phyloP scores from a whole-genome alignment of 2,113 vertebrate species.

The Heptranchias perlo region DNA sequence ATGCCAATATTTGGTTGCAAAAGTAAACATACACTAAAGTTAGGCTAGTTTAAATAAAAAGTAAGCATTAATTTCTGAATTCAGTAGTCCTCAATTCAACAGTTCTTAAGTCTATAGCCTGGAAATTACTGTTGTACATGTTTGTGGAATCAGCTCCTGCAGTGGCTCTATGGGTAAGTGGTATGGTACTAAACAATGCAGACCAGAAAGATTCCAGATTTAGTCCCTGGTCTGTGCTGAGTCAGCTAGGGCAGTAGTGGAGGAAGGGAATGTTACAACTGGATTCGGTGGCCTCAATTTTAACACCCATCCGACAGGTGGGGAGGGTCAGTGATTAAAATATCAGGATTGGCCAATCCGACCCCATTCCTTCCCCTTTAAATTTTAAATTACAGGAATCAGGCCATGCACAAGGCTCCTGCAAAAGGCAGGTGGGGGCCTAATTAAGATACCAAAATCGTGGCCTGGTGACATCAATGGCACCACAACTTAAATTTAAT shows the following conservation, averaged over 20 bases:
- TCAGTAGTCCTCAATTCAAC: neutral
- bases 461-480: too few species aligned
- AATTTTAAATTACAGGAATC: neutral
- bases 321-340: neutral
- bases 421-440: too few species aligned
- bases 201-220: neutral
- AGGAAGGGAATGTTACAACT: neutral
- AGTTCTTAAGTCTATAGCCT: neutral
- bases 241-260: too few species aligned
- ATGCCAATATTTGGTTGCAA: neutral
- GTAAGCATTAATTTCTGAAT: neutral
- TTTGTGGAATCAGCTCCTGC: neutral
- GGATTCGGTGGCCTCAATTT: neutral
- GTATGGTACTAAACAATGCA: neutral
- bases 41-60: neutral
- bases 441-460: too few species aligned
- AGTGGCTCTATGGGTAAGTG: neutral
- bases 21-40: neutral
- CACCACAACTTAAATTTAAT: too few species aligned
- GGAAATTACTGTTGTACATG: neutral
- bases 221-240: neutral
- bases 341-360: neutral
- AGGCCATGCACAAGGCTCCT: neutral
- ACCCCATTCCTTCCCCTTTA: neutral
- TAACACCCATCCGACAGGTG: neutral